These are phyloP conservation scores for Caenorhabditis imperialis DNA, from an alignment of 2,888 invertebrate species.

Conservation along the genomic window DNA sequence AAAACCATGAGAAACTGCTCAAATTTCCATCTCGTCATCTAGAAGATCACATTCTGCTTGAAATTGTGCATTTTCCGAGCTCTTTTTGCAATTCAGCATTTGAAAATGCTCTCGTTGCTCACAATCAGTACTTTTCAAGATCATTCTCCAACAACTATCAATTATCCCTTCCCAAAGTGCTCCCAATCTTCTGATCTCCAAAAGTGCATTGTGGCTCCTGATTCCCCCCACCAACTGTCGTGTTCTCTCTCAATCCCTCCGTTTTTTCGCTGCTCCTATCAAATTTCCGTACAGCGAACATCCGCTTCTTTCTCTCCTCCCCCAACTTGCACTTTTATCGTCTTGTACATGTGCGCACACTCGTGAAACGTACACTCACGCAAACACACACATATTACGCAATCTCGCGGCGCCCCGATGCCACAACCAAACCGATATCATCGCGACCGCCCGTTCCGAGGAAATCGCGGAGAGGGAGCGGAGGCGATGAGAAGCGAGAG, in stretches of 20 bases:
- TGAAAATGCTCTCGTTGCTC: no score
- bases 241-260: background rate
- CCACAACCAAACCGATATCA: slow-evolving; percentile 31
- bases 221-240: background rate
- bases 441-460: slow-evolving; percentile 15
- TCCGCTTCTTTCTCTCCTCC: slow-evolving; percentile 4
- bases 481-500: no score
- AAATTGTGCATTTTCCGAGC: no score
- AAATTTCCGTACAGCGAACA: slow-evolving; percentile 2
- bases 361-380: slow-evolving; percentile 2
- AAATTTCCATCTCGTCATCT: no score
- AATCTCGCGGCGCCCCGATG: slow-evolving; percentile 14
- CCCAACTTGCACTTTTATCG: slow-evolving; percentile 37
- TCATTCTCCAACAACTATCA: no score
- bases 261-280: background rate
- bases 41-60: no score
- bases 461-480: slow-evolving; percentile 5
- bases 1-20: no score
- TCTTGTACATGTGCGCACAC: slow-evolving; percentile 21
- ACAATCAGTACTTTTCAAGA: no score
- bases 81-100: no score
- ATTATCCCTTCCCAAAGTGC: no score
- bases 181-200: no score
- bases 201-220: no score
- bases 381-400: slow-evolving; percentile 26